Conservation (phyloP, 1,140 invertebrate genomes). For the Meteorus sp. region DNA sequence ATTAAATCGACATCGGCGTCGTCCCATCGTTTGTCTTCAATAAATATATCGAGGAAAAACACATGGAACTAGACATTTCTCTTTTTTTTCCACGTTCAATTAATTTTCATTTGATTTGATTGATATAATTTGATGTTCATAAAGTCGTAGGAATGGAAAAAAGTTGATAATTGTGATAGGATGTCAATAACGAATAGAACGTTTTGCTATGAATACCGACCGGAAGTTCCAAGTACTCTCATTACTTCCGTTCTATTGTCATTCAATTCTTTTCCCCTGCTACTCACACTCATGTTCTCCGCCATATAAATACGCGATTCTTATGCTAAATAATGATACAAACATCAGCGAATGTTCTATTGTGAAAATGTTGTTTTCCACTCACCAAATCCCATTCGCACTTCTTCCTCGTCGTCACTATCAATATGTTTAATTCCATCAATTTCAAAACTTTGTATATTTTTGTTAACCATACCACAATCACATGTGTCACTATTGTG, state of each 20-base stretch:
- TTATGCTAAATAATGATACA: not conserved
- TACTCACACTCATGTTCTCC: not conserved
- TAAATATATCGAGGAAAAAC: not conserved
- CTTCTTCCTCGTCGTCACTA: conserved; percentile 70
- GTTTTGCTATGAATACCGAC: not conserved
- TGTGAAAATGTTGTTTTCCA: conserved; percentile 10
- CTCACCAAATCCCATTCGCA: conserved; percentile 57
- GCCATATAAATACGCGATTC: too few relatives aligned
- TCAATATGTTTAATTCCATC: conserved; percentile 74
- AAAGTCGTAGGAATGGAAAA: too few relatives aligned
- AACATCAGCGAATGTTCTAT: not conserved
- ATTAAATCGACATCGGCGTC: too few relatives aligned
- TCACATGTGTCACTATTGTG: conserved; percentile 23
- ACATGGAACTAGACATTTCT: too few relatives aligned
- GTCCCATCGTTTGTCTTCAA: not conserved
- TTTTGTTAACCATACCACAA: conserved; percentile 24
- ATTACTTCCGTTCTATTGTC: conserved; percentile 18
- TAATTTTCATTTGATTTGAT: not conserved
- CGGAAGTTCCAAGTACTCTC: not conserved
- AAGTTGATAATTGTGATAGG: too few relatives aligned
- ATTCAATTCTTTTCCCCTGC: conserved; percentile 2
- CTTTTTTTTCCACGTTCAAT: not conserved
- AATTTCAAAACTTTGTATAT: conserved; percentile 63
- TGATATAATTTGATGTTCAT: not conserved
- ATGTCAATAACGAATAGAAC: too few relatives aligned